phyloP scores from a whole-genome alignment of 2,888 invertebrate genomes.

The Stegana nigrithorax region DNA sequence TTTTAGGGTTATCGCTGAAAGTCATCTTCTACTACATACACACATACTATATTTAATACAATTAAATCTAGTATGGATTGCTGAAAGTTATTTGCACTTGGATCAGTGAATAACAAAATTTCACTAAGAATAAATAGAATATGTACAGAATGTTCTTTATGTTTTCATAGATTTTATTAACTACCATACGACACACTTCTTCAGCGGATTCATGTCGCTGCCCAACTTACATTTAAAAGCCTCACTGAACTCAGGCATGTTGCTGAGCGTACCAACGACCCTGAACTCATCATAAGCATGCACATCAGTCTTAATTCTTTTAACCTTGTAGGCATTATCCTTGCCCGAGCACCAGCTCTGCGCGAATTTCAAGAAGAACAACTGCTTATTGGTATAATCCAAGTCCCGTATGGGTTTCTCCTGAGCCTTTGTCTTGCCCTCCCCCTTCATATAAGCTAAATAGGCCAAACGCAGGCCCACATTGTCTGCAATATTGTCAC shows the following conservation, averaged over 20 bases:
- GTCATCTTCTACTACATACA: no score
- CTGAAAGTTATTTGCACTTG: no score
- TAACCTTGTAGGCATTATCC: constrained; percentile 45
- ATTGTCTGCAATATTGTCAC: constrained; percentile 92
- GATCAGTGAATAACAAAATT: no score
- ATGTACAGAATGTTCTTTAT: no score
- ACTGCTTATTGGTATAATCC: constrained; percentile 85
- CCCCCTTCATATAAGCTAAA: constrained; percentile 78
- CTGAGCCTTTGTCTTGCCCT: constrained; percentile 67
- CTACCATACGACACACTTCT: constrained; percentile 92
- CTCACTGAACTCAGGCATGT: constrained; percentile 83
- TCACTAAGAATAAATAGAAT: no score
- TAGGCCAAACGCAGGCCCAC: constrained; percentile 91
- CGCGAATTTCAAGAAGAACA: constrained; percentile 95
- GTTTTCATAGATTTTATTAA: no score
- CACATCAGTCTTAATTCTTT: constrained; percentile 87
- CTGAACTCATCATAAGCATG: constrained; percentile 90
- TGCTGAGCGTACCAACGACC: constrained; percentile 87
- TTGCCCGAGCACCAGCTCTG: constrained; percentile 72
- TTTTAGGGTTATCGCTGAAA: no score
- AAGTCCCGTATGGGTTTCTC: constrained; percentile 82
- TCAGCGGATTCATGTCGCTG: constrained; percentile 84
- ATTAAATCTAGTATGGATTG: no score
- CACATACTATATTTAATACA: no score
- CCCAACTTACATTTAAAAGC: constrained; percentile 82